Conservation (phyloP, 2,888 invertebrate species). For the Resseliella maxima region DNA sequence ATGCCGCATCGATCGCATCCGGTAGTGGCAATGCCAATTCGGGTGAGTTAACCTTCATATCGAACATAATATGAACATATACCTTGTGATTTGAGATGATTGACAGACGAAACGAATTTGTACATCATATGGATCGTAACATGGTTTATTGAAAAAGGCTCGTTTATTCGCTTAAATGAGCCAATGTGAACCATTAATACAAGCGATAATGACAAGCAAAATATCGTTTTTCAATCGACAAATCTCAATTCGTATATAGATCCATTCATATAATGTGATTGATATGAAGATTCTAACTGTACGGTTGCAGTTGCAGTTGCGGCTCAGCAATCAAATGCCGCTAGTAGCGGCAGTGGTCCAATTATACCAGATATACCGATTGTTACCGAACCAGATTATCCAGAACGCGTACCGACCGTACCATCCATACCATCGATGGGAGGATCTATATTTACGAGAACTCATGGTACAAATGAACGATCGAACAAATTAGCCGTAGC, state of each 20-base stretch:
- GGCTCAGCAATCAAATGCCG: slow-evolving; percentile 56
- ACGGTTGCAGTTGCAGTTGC: slow-evolving; percentile 41
- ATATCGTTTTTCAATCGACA: neutral
- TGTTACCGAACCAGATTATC: slow-evolving; percentile 66
- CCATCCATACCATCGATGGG: slow-evolving; percentile 65
- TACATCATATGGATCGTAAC: no score
- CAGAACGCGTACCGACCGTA: slow-evolving; percentile 61
- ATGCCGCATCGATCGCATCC: slow-evolving; percentile 55
- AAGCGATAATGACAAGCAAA: no score
- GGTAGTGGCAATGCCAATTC: slow-evolving; percentile 51
- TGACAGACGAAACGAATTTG: neutral
- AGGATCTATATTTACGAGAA: slow-evolving; percentile 65
- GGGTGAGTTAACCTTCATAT: slow-evolving; percentile 40
- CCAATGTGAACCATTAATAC: no score
- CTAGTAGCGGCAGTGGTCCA: slow-evolving; percentile 54
- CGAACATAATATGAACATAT: neutral
- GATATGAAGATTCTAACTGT: slow-evolving; percentile 37
- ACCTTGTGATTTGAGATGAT: neutral
- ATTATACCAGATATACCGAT: slow-evolving; percentile 65
- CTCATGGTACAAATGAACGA: slow-evolving; percentile 56
- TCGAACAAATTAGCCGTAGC: slow-evolving; percentile 62
- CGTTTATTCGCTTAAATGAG: no score
- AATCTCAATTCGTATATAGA: neutral
- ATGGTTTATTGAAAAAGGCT: no score
- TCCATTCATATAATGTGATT: neutral